Base-by-base conservation (phyloP, 2,113 vertebrate species). In the Dromaius novaehollandiae region DNA sequence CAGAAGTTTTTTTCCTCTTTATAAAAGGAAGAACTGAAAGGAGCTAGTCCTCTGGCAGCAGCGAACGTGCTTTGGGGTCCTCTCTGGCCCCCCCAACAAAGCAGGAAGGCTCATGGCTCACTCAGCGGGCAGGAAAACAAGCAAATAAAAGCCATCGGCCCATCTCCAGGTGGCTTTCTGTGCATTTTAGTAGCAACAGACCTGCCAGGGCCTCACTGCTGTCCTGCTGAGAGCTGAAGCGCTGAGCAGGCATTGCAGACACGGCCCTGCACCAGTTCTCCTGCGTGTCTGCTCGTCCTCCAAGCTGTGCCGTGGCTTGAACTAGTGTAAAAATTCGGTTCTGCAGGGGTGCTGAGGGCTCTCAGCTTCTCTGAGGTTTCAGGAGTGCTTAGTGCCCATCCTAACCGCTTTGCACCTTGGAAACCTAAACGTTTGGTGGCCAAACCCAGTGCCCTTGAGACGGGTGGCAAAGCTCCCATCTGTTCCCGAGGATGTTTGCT, bases 301-400 rank as follows among this genome's bases (percentile, higher is more conserved):
- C 0, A 2, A 56, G 28, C 1, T 1, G 3, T 15, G 44, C 0
- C 6, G 11, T 0, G 5, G 5, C 53, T 58, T 76, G 53, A 83
- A 77, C 53, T 69, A 38, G 9, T 1, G 18, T 3, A 21, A 13
- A 40, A 28, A 68, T 61, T 88, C 70, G 68, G 36, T 38, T 40
- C 13, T 2, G 46, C 32, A 22, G 56, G 28, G 17, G 3, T 82
- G 61, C 69, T 26, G 68, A 58, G 60, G n/a, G 55, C 24, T 86
- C 46, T 66, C 48, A 7, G 32, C 36, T 73, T 69, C 32, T 70
- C 16, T 21, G 58, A 58, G 60, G 63, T 42, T 86, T 83, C 34
- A 30, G 48, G 6, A 90, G 32, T 44, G 66, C 56, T 90, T 50
- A 78, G 46, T 78, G 32, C 34, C 32, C 53, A 3, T 20, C 69